Evolutionary conservation across 2,888 invertebrate genomes (phyloP), one percentile per base, ranked within the genome.

Genomic region (Phrixothrix hirtus): DNA sequence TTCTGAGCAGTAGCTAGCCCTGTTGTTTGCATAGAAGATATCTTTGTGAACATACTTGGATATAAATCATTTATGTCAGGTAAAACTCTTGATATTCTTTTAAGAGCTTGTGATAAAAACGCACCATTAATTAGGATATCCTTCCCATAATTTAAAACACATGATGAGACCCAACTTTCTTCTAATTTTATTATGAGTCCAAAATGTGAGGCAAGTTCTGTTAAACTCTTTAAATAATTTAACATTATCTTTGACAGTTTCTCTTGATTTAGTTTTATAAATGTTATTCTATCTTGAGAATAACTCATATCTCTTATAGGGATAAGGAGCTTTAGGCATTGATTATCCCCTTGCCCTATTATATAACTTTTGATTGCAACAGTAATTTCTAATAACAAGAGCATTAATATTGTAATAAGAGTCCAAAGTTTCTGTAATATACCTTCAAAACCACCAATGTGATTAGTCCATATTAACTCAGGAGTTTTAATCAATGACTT

Each of bases 401-500:
- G 12, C 30, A 30, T 30, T 5, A 30, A 5, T 3, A 30, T 30
- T 5, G 10, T 30, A 5, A 30, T n/a, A n/a, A 30, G 5, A 4
- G 30, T 30, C 30, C 30, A 30, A 5, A 2, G 4, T n/a, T 30
- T 30, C 9, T 30, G 30, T n/a, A 2, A 5, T 5, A 30, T 30
- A 4, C 12, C 30, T 12, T 30, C 30, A 30, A 30, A 30, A 30
- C 30, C 30, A 11, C 30, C 30, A 2, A 30, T 30, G 9, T 30
- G 30, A n/a, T 30, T 30, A 5, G 3, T 30, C 30, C 30, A 30
- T 30, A 9, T 11, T 30, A 30, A 30, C n/a, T n/a, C n/a, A n/a
- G n/a, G n/a, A n/a, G n/a, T n/a, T n/a, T n/a, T n/a, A n/a, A n/a
- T n/a, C n/a, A n/a, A n/a, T n/a, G n/a, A n/a, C n/a, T n/a, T n/a